Percentiles rank a stretch among this genome's conserved stretches.
Conservation (phyloP, 2,113 vertebrate species). For the Melanostigma gelatinosum region DNA sequence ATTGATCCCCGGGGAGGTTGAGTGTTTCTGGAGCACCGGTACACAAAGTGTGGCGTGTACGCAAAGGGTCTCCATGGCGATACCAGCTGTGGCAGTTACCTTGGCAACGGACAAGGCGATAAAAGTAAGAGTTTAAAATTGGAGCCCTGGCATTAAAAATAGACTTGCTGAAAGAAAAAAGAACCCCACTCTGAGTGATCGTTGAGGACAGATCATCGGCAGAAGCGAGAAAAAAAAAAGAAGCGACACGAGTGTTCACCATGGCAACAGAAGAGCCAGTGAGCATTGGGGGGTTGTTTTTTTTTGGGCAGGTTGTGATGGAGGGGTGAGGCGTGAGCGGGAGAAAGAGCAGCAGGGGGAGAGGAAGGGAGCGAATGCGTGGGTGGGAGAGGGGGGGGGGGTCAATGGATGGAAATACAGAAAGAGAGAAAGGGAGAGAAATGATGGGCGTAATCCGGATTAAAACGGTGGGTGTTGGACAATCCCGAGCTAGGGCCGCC, state of each 20-base stretch:
- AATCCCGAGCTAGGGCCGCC: conserved; percentile 69
- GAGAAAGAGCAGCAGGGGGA: conserved; percentile 54
- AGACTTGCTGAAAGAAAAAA: conserved; percentile 49
- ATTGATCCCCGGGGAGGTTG: background rate
- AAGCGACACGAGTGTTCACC: conserved; percentile 33
- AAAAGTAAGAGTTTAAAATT: conserved; percentile 31
- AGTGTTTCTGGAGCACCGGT: background rate
- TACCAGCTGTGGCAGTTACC: conserved; percentile 53
- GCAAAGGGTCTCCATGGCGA: conserved; percentile 28
- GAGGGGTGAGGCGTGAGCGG: conserved; percentile 46
- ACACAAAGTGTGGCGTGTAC: background rate
- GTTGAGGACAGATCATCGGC: conserved; percentile 25
- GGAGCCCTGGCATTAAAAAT: conserved; percentile 50
- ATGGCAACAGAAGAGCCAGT: conserved; percentile 55
- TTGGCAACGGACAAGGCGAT: conserved; percentile 61
- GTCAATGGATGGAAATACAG: conserved; percentile 51
- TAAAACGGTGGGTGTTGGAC: conserved; percentile 77
- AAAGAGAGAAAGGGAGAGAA: conserved; percentile 50
- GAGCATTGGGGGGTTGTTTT: conserved; percentile 15
- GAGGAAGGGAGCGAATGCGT: conserved; percentile 36
- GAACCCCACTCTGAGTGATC: conserved; percentile 30
- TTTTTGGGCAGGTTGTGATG: conserved; percentile 31
- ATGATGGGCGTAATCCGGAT: conserved; percentile 79
- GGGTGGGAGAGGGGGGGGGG: conserved; percentile 14
- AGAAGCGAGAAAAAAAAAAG: background rate